phyloP scores from a whole-genome alignment of 2,888 invertebrate species.

The Polyommatus icarus region DNA sequence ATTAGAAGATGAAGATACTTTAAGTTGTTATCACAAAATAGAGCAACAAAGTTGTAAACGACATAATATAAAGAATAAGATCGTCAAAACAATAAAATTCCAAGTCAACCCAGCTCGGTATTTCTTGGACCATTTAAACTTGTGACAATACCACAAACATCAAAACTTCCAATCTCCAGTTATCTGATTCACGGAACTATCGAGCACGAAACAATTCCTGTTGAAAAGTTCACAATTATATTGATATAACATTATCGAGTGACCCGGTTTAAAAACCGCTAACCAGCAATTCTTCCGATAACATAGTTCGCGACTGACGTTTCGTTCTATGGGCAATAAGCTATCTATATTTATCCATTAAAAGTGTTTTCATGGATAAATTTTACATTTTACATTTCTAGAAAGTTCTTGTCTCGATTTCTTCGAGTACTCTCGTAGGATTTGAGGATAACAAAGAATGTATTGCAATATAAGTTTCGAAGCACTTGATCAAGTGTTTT shows the following conservation, averaged over 20 bases:
- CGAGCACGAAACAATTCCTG: not conserved
- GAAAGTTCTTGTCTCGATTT: conserved; percentile 12
- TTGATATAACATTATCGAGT: conserved; percentile 21
- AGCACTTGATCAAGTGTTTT: conserved; percentile 23
- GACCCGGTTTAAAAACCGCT: conserved; percentile 27
- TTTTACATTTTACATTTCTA: too few relatives aligned
- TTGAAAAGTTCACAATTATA: conserved; percentile 17
- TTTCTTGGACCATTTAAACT: not conserved
- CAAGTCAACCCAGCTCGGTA: not conserved
- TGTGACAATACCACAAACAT: not conserved
- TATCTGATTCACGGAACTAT: not conserved
- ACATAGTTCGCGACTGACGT: conserved; percentile 14
- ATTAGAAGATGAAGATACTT: too few relatives aligned
- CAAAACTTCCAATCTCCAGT: not conserved
- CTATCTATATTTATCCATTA: not conserved
- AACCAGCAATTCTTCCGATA: conserved; percentile 19
- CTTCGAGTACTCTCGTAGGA: conserved; percentile 15
- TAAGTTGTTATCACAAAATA: too few relatives aligned
- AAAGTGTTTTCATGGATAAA: too few relatives aligned
- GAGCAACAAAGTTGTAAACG: too few relatives aligned
- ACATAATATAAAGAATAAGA: not conserved
- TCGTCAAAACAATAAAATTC: not conserved
- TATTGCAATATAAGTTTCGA: conserved; percentile 25
- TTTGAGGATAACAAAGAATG: conserved; percentile 21
- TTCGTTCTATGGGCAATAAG: conserved; percentile 11